Percentiles rank a stretch among this genome's conserved stretches.
Evolutionary conservation across 2,113 vertebrate species (phyloP).

Genomic region (Dolichallabes microphthalmus): DNA sequence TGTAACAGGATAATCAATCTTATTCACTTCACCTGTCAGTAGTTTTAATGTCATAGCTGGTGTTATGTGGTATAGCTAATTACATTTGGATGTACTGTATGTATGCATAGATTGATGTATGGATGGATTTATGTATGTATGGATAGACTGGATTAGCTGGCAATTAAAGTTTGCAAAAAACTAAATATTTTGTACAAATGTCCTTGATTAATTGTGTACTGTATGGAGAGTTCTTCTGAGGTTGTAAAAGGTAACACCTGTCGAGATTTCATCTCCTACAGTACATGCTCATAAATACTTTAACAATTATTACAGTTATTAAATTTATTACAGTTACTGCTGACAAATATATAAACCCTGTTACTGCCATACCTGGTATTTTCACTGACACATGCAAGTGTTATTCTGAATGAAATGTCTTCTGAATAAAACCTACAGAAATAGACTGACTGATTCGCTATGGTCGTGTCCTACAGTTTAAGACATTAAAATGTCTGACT

Average conservation of each 20-base stretch:
- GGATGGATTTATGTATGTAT: not conserved
- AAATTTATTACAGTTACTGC: not conserved
- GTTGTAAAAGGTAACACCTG: not conserved
- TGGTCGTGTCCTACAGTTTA: slow-evolving; percentile 13
- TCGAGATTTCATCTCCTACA: not conserved
- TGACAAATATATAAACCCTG: not conserved
- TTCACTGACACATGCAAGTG: slow-evolving; percentile 2
- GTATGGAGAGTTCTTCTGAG: not conserved
- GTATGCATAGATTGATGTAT: not conserved
- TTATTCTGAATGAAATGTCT: slow-evolving; percentile 36
- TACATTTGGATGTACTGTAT: not conserved
- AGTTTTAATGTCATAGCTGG: too few species aligned
- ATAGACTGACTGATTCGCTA: slow-evolving; percentile 27
- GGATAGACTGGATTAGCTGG: not conserved
- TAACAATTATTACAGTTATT: not conserved
- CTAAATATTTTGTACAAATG: not conserved
- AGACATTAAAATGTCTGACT: slow-evolving; percentile 22
- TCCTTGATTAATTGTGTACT: not conserved
- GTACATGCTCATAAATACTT: not conserved
- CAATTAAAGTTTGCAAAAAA: not conserved
- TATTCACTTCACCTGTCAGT: too few species aligned
- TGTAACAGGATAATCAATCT: too few species aligned
- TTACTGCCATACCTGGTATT: not conserved
- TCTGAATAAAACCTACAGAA: slow-evolving; percentile 37
- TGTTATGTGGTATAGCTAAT: too few species aligned